Evolutionary conservation across 2,888 invertebrate species (phyloP).

Genomic region (Elmis aenea): DNA sequence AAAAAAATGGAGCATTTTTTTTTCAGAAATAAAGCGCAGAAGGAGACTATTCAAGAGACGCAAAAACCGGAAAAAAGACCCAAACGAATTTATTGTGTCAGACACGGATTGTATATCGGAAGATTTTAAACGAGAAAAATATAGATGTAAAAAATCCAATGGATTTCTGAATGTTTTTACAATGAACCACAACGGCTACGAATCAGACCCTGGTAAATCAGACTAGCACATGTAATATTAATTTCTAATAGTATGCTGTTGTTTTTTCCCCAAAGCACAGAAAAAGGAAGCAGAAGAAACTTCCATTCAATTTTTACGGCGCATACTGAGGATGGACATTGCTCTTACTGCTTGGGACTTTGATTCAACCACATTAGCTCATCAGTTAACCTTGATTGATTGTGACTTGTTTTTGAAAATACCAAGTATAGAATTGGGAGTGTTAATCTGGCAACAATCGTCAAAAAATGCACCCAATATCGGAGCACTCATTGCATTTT

Average conservation of each 20-base stretch:
- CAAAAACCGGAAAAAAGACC: too few relatives aligned
- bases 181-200: too few relatives aligned
- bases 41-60: too few relatives aligned
- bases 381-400: constrained; percentile 52
- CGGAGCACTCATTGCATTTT: constrained; percentile 50
- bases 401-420: constrained; percentile 51
- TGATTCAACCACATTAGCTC: constrained; percentile 50
- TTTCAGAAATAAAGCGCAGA: too few relatives aligned
- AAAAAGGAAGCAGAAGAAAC: constrained; percentile 23
- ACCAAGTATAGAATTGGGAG: constrained; percentile 44
- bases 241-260: constrained; percentile 27
- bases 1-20: too few relatives aligned
- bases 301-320: constrained; percentile 40
- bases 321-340: constrained; percentile 43
- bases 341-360: constrained; percentile 51
- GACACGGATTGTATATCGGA: too few relatives aligned
- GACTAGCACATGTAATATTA: constrained; percentile 15
- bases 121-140: too few relatives aligned
- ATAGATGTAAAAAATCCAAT: too few relatives aligned
- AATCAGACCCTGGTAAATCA: constrained; percentile 9
- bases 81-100: constrained; percentile 3
- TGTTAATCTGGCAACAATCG: constrained; percentile 45
- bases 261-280: constrained; percentile 13
- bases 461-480: constrained; percentile 51
- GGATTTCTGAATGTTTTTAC: too few relatives aligned